Base-by-base conservation (phyloP, 1,140 invertebrate genomes). In the Procambarus clarkii region DNA sequence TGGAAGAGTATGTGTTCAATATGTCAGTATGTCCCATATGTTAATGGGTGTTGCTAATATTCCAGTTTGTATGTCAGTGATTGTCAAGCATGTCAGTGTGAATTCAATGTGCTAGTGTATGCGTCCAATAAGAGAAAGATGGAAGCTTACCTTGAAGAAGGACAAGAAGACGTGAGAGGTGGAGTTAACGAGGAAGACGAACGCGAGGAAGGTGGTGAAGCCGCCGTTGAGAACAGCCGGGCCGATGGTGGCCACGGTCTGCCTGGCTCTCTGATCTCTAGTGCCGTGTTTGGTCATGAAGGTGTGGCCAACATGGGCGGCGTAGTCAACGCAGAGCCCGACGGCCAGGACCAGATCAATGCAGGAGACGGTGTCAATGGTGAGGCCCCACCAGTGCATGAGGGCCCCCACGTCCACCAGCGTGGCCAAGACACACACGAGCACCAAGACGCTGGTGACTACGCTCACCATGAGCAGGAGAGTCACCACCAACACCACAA, bases 261-360 rank as follows among this genome's bases (percentile, higher is more conserved):
- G 95, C 34, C 96, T 94, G 0, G 96, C 95, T 93, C 97, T 94
- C 46, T 96, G 95, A 15, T 95, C 94, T 76, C 96, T 95, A 91
- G 95, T 94, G 44, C 96, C 96, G 83, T 94, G 94, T 21, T 94
- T 93, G 46, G 95, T 96, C 92, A 98, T 95, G 94, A 98, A 98
- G 2, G 96, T 97, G 93, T 97, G 97, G 8, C 93, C 86, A 18
- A 98, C 96, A 94, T 98, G 97, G 4, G 97, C 97, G 0, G 97
- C 97, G 92, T 98, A 98, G 95, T 98, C 97, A 1, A 98, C 97
- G 93, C 97, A 97, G 74, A 98, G 95, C 60, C 98, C 97, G 92
- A 98, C 97, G 21, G 97, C 97, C 85, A 98, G 95, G 93, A 98
- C 97, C 13, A 98, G 94, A 81, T 94, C 97, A 91, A 98, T 97